Conservation (phyloP, 1,140 invertebrate genomes). For the Calephelis nemesis region DNA sequence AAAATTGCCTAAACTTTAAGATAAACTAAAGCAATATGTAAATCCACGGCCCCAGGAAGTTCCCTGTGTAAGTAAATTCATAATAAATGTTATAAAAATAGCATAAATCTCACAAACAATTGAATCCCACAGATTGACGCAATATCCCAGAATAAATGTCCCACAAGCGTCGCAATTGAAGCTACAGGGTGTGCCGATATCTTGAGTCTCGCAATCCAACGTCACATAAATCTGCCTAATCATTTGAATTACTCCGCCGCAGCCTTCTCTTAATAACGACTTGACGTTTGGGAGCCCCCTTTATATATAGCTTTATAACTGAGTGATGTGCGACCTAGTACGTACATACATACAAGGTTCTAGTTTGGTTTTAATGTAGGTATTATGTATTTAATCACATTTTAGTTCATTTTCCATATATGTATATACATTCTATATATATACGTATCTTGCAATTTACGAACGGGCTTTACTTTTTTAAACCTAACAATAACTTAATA, state of each 20-base stretch:
- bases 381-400: too few species aligned
- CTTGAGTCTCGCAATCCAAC: conserved; percentile 23
- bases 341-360: neutral
- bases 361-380: neutral
- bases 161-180: conserved; percentile 16
- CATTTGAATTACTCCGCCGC: conserved; percentile 48
- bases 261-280: conserved; percentile 34
- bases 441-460: too few species aligned
- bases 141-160: conserved; percentile 12
- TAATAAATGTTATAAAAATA: neutral
- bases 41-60: too few species aligned
- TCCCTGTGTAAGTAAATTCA: too few species aligned
- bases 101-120: neutral
- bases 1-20: too few species aligned
- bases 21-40: too few species aligned
- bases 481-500: too few species aligned
- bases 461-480: too few species aligned
- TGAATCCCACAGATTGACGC: conserved; percentile 4
- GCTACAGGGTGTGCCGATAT: conserved; percentile 26
- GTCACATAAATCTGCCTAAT: conserved; percentile 52
- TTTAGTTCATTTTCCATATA: too few species aligned
- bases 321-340: neutral
- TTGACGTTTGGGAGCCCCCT: conserved; percentile 26
- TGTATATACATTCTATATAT: too few species aligned
- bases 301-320: conserved; percentile 29